phyloP scores from a whole-genome alignment of 2,797 vertebrate genomes.

The Tolypeutes matacus region DNA sequence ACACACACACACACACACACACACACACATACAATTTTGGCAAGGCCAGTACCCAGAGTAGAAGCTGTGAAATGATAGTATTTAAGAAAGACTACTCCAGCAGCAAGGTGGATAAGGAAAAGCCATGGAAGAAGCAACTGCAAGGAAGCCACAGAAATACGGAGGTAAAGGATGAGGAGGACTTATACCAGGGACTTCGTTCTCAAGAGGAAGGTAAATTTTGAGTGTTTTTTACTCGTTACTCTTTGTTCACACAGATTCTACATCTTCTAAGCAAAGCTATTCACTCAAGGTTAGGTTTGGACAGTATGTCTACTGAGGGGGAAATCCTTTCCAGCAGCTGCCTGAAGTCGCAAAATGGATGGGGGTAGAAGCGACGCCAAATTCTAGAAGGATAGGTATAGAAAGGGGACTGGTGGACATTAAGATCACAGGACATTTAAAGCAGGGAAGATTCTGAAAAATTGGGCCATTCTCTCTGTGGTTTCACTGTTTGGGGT shows the following conservation, averaged over 20 bases:
- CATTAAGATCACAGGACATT: background rate
- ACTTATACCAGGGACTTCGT: background rate
- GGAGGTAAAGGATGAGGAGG: background rate
- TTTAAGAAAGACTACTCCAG: background rate
- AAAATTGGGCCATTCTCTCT: background rate
- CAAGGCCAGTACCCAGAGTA: background rate
- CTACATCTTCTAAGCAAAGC: background rate
- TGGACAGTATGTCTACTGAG: background rate
- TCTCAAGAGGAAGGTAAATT: background rate
- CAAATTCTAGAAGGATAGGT: background rate
- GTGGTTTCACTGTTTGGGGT: background rate
- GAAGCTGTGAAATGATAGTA: background rate
- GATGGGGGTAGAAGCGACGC: background rate
- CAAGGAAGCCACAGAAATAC: background rate
- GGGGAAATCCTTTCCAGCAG: conserved; percentile 9
- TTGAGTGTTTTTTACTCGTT: background rate
- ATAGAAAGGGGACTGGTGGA: background rate
- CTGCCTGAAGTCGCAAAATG: conserved; percentile 19
- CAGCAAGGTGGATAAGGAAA: background rate
- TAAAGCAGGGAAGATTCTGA: background rate
- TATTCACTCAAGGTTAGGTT: background rate
- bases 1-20: too few species aligned
- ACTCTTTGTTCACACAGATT: background rate
- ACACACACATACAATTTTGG: background rate
- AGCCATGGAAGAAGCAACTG: too few species aligned